These are phyloP conservation scores for Sebastes aleutianus DNA, from an alignment of 2,797 vertebrate species.

Conservation along the genomic window DNA sequence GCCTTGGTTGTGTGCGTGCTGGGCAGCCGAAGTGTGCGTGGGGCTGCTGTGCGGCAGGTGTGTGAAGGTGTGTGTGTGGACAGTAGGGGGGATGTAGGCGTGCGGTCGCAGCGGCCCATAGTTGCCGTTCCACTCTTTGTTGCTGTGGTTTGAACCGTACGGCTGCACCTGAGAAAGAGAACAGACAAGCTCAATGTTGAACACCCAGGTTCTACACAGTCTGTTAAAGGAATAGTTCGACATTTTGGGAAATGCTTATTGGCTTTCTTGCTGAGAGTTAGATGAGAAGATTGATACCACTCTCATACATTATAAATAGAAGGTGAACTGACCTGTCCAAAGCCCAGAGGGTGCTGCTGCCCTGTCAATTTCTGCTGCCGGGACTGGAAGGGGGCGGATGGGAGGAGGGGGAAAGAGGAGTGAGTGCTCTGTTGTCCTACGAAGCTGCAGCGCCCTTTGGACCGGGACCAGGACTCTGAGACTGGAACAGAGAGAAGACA, in stretches of 20 bases:
- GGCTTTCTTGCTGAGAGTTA: too few relatives aligned
- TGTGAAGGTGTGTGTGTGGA: slow-evolving; percentile 88
- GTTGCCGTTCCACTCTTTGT: slow-evolving; percentile 96
- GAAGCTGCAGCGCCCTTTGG: slow-evolving; percentile 87
- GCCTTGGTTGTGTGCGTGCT: slow-evolving; percentile 54
- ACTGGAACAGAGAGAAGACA: slow-evolving; percentile 53
- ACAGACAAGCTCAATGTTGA: background rate
- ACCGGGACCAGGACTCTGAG: slow-evolving; percentile 88
- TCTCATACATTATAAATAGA: background rate
- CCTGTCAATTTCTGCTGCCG: slow-evolving; percentile 87
- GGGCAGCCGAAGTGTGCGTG: slow-evolving; percentile 77
- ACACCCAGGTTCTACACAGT: too few relatives aligned
- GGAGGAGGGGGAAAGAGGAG: slow-evolving; percentile 80
- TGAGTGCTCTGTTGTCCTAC: slow-evolving; percentile 83
- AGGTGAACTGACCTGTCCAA: slow-evolving; percentile 87
- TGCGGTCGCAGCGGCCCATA: slow-evolving; percentile 89
- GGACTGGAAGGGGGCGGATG: slow-evolving; percentile 76
- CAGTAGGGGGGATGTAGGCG: slow-evolving; percentile 88
- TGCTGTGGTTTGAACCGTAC: slow-evolving; percentile 84
- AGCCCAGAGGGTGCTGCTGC: slow-evolving; percentile 85
- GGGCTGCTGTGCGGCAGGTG: slow-evolving; percentile 90
- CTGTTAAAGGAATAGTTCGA: too few relatives aligned
- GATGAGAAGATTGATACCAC: too few relatives aligned
- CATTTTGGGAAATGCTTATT: too few relatives aligned
- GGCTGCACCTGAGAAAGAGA: slow-evolving; percentile 85